Evolutionary conservation across 2,797 vertebrate genomes (phyloP).

Genomic region (Coregonus ussuriensis): DNA sequence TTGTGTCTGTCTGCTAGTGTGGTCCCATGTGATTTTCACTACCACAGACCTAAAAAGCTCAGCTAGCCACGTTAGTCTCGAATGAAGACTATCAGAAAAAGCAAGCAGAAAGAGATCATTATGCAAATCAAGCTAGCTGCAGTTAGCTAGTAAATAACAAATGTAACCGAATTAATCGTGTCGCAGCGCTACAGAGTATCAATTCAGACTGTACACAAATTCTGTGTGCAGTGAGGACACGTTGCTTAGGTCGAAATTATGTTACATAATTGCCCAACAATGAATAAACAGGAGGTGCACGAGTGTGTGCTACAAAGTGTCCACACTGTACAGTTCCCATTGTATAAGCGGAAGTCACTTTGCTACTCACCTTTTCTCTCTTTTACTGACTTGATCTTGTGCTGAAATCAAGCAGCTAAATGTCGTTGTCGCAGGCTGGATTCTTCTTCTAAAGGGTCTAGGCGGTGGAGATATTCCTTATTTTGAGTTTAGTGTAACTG

Average conservation of each 20-base stretch:
- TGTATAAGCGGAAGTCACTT: slow-evolving; percentile 37
- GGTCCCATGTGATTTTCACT: too few relatives aligned
- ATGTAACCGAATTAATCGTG: background rate
- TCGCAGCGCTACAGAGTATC: slow-evolving; percentile 39
- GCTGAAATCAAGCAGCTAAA: slow-evolving; percentile 42
- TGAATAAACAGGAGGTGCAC: slow-evolving; percentile 8
- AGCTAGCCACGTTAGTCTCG: too few relatives aligned
- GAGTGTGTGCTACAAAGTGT: slow-evolving; percentile 11
- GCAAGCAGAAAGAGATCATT: too few relatives aligned
- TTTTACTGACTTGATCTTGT: slow-evolving; percentile 30
- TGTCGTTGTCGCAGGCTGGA: slow-evolving; percentile 22
- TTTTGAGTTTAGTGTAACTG: slow-evolving; percentile 17
- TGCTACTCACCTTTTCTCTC: slow-evolving; percentile 49
- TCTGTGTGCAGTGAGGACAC: background rate
- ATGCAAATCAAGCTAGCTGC: too few relatives aligned
- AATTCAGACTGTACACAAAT: background rate
- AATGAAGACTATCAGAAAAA: too few relatives aligned
- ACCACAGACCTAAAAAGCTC: too few relatives aligned
- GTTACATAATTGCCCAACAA: slow-evolving; percentile 20
- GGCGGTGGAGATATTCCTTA: slow-evolving; percentile 18
- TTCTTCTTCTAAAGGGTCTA: slow-evolving; percentile 21
- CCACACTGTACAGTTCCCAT: slow-evolving; percentile 12
- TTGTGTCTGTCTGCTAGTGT: too few relatives aligned
- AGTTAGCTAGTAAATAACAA: background rate
- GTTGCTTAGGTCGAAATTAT: slow-evolving; percentile 4